These are phyloP conservation scores for Artibeus jamaicensis DNA, from an alignment of 2,797 vertebrate genomes.

Conservation along the genomic window DNA sequence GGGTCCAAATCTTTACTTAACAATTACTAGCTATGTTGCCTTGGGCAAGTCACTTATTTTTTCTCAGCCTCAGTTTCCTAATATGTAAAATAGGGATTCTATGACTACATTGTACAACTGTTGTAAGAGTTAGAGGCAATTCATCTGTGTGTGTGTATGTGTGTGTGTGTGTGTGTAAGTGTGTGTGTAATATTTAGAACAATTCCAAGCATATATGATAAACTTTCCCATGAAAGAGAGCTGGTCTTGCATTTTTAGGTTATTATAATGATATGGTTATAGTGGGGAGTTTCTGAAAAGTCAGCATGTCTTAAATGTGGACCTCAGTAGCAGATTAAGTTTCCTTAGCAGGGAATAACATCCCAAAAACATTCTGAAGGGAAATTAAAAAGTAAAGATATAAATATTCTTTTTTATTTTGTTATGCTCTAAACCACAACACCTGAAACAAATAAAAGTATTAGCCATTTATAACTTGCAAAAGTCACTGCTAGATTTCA, in stretches of 20 bases:
- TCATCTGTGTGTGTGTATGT: not conserved
- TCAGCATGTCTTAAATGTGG: not conserved
- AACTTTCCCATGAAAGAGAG: not conserved
- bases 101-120: not conserved
- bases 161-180: not conserved
- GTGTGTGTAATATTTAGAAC: not conserved
- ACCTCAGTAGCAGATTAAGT: not conserved
- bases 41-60: constrained; percentile 7
- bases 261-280: not conserved
- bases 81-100: not conserved
- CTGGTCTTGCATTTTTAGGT: not conserved
- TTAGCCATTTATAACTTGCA: not conserved
- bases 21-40: not conserved
- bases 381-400: not conserved
- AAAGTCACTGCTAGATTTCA: not conserved
- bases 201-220: not conserved
- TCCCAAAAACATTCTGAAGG: not conserved
- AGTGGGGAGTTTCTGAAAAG: not conserved
- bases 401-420: not conserved
- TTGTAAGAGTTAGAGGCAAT: not conserved
- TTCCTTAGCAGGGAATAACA: not conserved
- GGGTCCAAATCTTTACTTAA: constrained; percentile 6
- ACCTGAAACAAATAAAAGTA: not conserved
- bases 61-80: not conserved
- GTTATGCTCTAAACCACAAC: not conserved